Base-by-base conservation (phyloP, 2,888 invertebrate genomes). In the Oxyscelio sp. region DNA sequence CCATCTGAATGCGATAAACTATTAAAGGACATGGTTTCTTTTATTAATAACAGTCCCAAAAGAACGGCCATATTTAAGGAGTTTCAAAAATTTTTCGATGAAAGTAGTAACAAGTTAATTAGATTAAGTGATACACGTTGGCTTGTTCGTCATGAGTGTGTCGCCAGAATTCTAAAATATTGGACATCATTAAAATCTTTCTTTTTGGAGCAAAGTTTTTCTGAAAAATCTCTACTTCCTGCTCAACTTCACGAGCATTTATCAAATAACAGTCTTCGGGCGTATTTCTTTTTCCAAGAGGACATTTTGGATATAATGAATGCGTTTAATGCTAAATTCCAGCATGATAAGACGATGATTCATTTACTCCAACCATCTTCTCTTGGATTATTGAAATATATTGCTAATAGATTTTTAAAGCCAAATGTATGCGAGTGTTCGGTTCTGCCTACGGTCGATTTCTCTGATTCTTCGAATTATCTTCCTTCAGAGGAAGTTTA, bases 251-350 rank as follows among this genome's bases (percentile, higher is more conserved):
- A 40, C n/a, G 31, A 58, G 40, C 0, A 9, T 22, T 58, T 58
- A 1, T 2, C 24, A 1, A 61, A 74, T 6, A 6, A 27, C 6
- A 27, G 27, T 27, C 27, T 27, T 27, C 27, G 27, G 19, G 63
- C 63, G 0, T 54, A 43, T 21, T 61, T 74, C 17, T 27, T n/a
- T 8, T 73, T 73, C 40, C 61, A 59, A 22, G 65, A 65, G 21
- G 31, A 50, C 15, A 48, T 50, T n/a, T 50, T 65, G n/a, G 50
- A 34, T 15, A 21, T n/a, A 27, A 48, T 65, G 34, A 65, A 50
- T 50, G 11, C 5, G 27, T 27, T 27, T 27, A 27, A 27, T 27
- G 27, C 27, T 27, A 27, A 27, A 27, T 27, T 27, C 27, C 27
- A 27, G 27, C 27, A 27, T 27, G 4, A 27, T 27, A 27, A 27